phyloP scores from a whole-genome alignment of 2,888 invertebrate species.

The Cylindroiulus punctatus region DNA sequence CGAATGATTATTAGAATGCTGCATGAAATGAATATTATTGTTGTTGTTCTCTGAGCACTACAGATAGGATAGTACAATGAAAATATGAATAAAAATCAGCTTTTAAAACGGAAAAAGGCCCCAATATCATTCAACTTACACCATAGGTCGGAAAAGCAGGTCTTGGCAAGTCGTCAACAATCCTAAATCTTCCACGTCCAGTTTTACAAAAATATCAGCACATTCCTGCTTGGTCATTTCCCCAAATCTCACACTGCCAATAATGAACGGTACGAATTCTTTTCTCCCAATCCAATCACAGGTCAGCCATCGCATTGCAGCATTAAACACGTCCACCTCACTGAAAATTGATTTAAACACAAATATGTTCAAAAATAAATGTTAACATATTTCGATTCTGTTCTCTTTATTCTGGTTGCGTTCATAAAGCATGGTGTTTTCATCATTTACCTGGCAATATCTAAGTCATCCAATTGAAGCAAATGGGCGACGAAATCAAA shows the following conservation, averaged over 20 bases:
- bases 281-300: slow-evolving; percentile 10
- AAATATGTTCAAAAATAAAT: neutral
- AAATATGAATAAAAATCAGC: neutral
- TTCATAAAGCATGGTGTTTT: neutral
- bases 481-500: slow-evolving; percentile 44
- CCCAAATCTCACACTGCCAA: neutral
- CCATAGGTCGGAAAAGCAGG: neutral
- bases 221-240: slow-evolving; percentile 35
- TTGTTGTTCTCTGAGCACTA: too few species aligned
- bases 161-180: slow-evolving; percentile 13
- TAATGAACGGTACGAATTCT: slow-evolving; percentile 21
- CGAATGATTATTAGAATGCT: too few species aligned
- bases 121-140: neutral
- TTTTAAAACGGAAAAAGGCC: neutral
- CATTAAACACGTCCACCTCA: slow-evolving; percentile 48
- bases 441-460: slow-evolving; percentile 39
- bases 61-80: too few species aligned
- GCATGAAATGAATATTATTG: too few species aligned
- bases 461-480: slow-evolving; percentile 44
- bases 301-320: slow-evolving; percentile 43
- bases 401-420: too few species aligned
- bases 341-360: neutral
- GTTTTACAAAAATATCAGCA: slow-evolving; percentile 8
- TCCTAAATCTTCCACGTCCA: slow-evolving; percentile 3
- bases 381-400: neutral